Conservation (phyloP, 2,113 vertebrate genomes). For the Arizona elegans region DNA sequence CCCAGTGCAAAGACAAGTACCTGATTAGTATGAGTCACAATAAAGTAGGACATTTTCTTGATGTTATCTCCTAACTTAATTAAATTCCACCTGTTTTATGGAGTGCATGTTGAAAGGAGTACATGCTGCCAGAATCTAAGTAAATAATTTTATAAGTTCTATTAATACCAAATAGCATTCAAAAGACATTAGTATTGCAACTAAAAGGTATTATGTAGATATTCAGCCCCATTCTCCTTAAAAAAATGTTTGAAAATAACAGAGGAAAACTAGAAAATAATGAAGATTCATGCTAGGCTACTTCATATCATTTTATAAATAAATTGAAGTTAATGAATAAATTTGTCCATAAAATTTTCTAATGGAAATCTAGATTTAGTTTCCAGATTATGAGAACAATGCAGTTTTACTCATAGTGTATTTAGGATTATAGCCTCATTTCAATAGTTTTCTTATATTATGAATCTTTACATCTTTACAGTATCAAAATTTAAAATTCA, state of each 20-base stretch:
- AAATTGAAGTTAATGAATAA: background rate
- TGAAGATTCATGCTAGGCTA: background rate
- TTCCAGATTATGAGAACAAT: background rate
- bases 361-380: background rate
- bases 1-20: background rate
- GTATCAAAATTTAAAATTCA: background rate
- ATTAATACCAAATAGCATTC: background rate
- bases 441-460: background rate
- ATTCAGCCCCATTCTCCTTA: background rate
- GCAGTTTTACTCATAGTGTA: background rate
- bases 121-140: background rate
- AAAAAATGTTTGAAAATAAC: background rate
- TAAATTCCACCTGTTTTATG: background rate
- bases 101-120: background rate
- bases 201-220: background rate
- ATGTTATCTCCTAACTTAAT: background rate
- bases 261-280: background rate
- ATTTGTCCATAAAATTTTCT: background rate
- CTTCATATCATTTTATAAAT: background rate
- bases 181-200: background rate
- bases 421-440: background rate
- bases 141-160: background rate
- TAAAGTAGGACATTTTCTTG: background rate
- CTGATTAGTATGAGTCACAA: background rate
- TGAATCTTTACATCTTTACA: background rate